Evolutionary conservation across 2,113 vertebrate genomes (phyloP), one percentile per base, ranked within the genome.

Genomic region (Petromus typicus): DNA sequence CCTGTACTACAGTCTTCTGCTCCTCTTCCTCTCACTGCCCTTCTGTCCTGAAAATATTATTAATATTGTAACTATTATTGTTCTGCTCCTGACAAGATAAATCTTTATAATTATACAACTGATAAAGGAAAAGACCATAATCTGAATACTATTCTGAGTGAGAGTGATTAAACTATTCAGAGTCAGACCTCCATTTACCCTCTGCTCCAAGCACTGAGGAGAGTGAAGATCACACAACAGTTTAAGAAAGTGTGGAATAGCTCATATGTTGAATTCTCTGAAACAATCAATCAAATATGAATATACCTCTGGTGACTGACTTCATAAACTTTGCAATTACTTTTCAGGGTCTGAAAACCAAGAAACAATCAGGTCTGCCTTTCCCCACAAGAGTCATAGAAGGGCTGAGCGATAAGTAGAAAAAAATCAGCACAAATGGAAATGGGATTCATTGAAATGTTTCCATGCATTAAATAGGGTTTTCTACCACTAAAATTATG

Each of bases 311-410:
- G 81, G 64, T 86, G 88, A 66, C 89, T 87, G 79, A 94, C 78
- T 91, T 88, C 86, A 90, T 86, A 89, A 97, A 96, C 84, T 83
- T 63, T 76, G 75, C 83, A 94, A 96, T 94, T 94, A 76, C 93
- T 91, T 59, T 16, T 9, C 73, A 83, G 57, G 30, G 54, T 80
- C 82, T 94, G 63, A 85, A 64, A 90, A 95, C 0, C 80, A 90
- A 95, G 91, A 94, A 96, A 96, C 86, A 95, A 57, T 81, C 48
- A 89, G 86, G 90, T 20, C 66, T 91, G 71, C 37, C 14, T 86
- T 90, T 93, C 91, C 56, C 79, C 73, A 16, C 56, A 73, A 97
- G 95, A 90, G 54, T 20, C 54, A 23, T 84, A 83, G 43, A 90
- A 86, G 40, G 43, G n/a, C 64, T 82, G 40, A 48, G 57, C 0